Evolutionary conservation across 1,140 invertebrate genomes (phyloP), one percentile per base, ranked within the genome.

Genomic region (Ceratina calcarata): DNA sequence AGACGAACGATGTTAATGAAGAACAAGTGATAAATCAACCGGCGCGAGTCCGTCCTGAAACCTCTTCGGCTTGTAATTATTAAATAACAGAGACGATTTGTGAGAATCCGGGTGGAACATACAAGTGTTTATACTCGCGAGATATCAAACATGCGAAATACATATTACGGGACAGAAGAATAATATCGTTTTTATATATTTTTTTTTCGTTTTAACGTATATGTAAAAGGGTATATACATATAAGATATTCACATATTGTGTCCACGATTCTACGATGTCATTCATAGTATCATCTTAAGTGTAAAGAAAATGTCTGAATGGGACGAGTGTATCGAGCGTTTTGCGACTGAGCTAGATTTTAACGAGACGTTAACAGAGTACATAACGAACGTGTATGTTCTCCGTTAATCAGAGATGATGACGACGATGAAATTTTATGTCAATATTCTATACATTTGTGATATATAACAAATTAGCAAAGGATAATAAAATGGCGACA

Each of bases 1-100:
- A 95, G 96, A 88, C 94, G 96, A 89, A 94, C 95, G 85, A 94
- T 94, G 90, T 93, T 94, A 72, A 93, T 95, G 90, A 96, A 96
- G 91, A 96, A 95, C 85, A 96, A 95, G 93, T 96, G 94, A 94
- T 88, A 71, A 72, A 60, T 80, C 10, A 16, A 71, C 22, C 65
- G 24, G 53, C 15, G 51, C 58, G 16, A 20, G 61, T 80, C 79
- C 82, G 82, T 86, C 79, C 66, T 81, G 61, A 55, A 74, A 80
- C 66, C 80, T 65, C 77, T 45, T 84, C 15, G 18, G 37, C 49
- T 16, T 74, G 15, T 61, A 61, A n/a, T n/a, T n/a, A 27, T 32
- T 51, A 70, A 49, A 69, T 37, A 37, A 37, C 32, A 37, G 32
- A 37, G 32, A 37, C 32, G 32, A 37, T 37, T n/a, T n/a, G n/a